Conservation (phyloP, 2,888 invertebrate species). For the Polylopha cassiicola region DNA sequence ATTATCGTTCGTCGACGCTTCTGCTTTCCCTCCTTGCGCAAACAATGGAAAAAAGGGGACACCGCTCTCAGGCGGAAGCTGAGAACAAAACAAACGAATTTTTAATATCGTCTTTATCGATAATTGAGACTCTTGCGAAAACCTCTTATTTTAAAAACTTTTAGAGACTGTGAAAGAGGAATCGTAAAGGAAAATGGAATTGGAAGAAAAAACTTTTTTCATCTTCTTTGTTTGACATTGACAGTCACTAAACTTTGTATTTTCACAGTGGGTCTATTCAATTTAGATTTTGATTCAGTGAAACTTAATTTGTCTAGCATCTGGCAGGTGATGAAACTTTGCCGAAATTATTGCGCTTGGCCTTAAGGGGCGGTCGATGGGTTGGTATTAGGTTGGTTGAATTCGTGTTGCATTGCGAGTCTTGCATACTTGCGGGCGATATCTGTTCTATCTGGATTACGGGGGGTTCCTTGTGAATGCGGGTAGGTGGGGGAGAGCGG, state of each 20-base stretch:
- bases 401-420: constrained; percentile 34
- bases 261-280: constrained; percentile 72
- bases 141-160: constrained; percentile 76
- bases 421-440: constrained; percentile 34
- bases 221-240: constrained; percentile 78
- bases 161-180: constrained; percentile 73
- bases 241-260: constrained; percentile 73
- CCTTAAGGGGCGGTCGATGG: constrained; percentile 5
- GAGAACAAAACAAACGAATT: constrained; percentile 78
- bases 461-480: constrained; percentile 52
- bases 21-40: constrained; percentile 66
- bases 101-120: constrained; percentile 77
- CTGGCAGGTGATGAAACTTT: constrained; percentile 49
- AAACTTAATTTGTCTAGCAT: constrained; percentile 48
- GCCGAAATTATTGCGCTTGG: constrained; percentile 8
- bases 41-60: constrained; percentile 73
- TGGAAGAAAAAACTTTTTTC: constrained; percentile 74
- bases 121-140: constrained; percentile 75
- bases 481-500: constrained; percentile 38
- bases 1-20: constrained; percentile 67
- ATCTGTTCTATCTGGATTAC: constrained; percentile 26
- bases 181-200: constrained; percentile 72
- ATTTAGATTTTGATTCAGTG: constrained; percentile 64
- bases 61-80: constrained; percentile 63
- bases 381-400: constrained; percentile 28